phyloP scores from a whole-genome alignment of 2,797 vertebrate genomes.

The Girardinus metallicus region DNA sequence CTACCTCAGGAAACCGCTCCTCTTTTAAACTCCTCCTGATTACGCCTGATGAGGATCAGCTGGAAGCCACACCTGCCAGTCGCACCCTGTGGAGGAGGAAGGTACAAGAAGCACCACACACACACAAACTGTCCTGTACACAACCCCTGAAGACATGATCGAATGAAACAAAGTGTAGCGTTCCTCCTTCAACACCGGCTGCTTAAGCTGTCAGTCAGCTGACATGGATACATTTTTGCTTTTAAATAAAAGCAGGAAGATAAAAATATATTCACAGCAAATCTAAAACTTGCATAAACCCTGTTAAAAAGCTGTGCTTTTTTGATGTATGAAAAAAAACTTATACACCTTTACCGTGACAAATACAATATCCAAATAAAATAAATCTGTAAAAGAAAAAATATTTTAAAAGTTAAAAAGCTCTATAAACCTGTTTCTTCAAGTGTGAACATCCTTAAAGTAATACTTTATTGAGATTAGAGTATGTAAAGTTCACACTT shows the following conservation, averaged over 20 bases:
- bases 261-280: not conserved
- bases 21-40: not conserved
- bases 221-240: not conserved
- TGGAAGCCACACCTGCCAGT: constrained; percentile 2
- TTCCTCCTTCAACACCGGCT: not conserved
- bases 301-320: not conserved
- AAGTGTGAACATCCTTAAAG: not conserved
- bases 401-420: no score
- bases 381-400: not conserved
- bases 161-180: not conserved
- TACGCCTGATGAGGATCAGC: not conserved
- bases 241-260: not conserved
- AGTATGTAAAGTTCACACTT: not conserved
- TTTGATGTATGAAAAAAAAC: not conserved
- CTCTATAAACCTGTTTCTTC: not conserved
- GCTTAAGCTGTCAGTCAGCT: not conserved
- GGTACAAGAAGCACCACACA: not conserved
- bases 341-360: not conserved
- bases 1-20: not conserved
- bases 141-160: not conserved
- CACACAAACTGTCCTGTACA: not conserved
- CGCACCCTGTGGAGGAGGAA: not conserved
- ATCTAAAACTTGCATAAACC: not conserved
- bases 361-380: not conserved
- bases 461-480: not conserved